Evolutionary conservation across 2,888 invertebrate species (phyloP).

Genomic region (Sinhomidia bicolor): DNA sequence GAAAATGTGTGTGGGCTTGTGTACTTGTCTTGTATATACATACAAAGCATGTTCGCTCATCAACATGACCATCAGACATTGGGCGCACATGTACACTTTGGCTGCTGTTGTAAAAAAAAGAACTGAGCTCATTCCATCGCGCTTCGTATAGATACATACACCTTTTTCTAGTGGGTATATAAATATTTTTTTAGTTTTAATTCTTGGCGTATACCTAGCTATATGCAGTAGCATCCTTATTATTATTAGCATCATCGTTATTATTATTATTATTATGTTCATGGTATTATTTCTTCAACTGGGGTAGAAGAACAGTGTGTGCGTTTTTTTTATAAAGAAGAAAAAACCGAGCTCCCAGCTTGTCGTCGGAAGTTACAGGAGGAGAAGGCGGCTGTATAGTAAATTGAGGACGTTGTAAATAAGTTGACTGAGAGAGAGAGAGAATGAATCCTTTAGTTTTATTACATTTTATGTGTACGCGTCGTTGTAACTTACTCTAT

Average conservation of each 20-base stretch:
- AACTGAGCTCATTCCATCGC: no score
- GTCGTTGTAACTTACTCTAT: not conserved
- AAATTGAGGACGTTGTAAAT: slow-evolving; percentile 52
- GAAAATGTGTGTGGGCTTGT: slow-evolving; percentile 24
- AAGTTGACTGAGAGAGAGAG: slow-evolving; percentile 27
- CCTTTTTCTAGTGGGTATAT: no score
- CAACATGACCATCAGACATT: not conserved
- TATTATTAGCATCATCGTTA: slow-evolving; percentile 22
- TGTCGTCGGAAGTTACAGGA: slow-evolving; percentile 62
- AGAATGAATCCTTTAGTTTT: slow-evolving; percentile 49
- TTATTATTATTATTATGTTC: slow-evolving; percentile 28
- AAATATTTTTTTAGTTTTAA: not conserved
- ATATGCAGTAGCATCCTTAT: not conserved
- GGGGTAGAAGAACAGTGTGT: no score
- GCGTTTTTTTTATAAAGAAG: not conserved
- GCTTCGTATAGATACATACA: no score
- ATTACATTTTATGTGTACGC: not conserved
- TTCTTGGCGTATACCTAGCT: not conserved
- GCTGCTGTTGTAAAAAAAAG: no score
- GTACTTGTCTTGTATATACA: no score
- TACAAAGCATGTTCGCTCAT: not conserved
- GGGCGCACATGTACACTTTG: no score
- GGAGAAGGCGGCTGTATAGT: slow-evolving; percentile 54
- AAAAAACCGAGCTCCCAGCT: slow-evolving; percentile 59
- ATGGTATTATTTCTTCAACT: slow-evolving; percentile 61